Evolutionary conservation across 2,113 vertebrate genomes (phyloP).

Genomic region (Phaethon lepturus): DNA sequence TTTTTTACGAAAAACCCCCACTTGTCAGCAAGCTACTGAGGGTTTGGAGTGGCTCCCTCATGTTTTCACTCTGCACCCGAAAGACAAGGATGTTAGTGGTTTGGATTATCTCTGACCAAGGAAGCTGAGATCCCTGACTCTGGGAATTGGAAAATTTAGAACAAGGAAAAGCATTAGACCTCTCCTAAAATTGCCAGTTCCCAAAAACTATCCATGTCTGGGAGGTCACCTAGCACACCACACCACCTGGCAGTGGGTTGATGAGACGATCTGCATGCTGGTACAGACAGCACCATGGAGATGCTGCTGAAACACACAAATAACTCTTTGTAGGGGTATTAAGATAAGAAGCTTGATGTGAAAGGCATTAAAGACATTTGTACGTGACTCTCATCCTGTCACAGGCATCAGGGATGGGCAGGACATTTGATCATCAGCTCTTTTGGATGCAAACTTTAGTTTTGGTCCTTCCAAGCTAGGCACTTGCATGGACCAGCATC

Average conservation of each 20-base stretch:
- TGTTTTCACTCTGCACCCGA: not conserved
- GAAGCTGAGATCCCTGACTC: not conserved
- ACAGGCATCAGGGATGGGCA: not conserved
- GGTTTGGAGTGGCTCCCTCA: not conserved
- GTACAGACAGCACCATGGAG: not conserved
- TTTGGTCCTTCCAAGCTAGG: not conserved
- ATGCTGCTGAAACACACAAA: not conserved
- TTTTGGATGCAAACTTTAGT: not conserved
- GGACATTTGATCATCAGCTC: not conserved
- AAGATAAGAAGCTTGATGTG: not conserved
- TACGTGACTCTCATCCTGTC: fast-evolving
- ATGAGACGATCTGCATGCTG: too few relatives aligned
- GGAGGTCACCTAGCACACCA: not conserved
- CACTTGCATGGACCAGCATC: not conserved
- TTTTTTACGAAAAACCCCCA: not conserved
- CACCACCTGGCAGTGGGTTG: not conserved
- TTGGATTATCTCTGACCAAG: not conserved
- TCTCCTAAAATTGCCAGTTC: not conserved
- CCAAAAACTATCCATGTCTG: not conserved
- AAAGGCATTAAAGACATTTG: not conserved
- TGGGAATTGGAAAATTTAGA: not conserved
- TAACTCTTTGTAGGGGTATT: not conserved
- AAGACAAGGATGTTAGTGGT: not conserved
- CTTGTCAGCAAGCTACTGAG: not conserved
- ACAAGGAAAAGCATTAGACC: not conserved